Evolutionary conservation across 2,797 vertebrate genomes (phyloP).

Genomic region (Cryptoblepharus egeriae): DNA sequence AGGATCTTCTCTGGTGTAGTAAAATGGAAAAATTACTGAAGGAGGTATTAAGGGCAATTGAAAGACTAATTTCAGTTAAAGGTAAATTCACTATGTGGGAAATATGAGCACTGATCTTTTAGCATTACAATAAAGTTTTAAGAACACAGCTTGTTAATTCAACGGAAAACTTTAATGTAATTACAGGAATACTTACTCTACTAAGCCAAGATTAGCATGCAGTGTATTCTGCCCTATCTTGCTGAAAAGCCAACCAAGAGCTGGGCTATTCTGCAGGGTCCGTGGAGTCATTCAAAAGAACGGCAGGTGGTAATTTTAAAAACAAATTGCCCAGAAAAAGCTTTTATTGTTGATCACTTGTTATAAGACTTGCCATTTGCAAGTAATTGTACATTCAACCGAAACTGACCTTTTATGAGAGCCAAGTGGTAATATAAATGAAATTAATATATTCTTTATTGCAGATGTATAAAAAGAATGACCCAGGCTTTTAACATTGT

Average conservation of each 20-base stretch:
- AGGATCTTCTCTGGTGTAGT: slow-evolving; percentile 42
- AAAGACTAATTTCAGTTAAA: slow-evolving; percentile 60
- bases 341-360: slow-evolving; percentile 74
- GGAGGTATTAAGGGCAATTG: slow-evolving; percentile 49
- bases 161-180: slow-evolving; percentile 64
- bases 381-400: slow-evolving; percentile 72
- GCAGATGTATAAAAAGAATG: slow-evolving; percentile 75
- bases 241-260: not conserved
- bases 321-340: slow-evolving; percentile 71
- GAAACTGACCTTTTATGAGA: slow-evolving; percentile 76
- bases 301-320: slow-evolving; percentile 67
- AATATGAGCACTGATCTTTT: slow-evolving; percentile 62
- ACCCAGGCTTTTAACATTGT: slow-evolving; percentile 70
- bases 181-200: slow-evolving; percentile 61
- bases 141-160: slow-evolving; percentile 62
- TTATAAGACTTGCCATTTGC: slow-evolving; percentile 72
- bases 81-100: slow-evolving; percentile 58
- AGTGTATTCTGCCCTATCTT: slow-evolving; percentile 48
- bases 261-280: slow-evolving; percentile 52
- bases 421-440: slow-evolving; percentile 72
- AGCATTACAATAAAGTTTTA: slow-evolving; percentile 60
- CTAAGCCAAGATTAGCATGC: slow-evolving; percentile 58
- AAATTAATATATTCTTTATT: slow-evolving; percentile 78
- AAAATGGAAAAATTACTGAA: slow-evolving; percentile 51
- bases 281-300: slow-evolving; percentile 64